phyloP scores from a whole-genome alignment of 1,140 invertebrate species.

The Cheumatopsyche charites region DNA sequence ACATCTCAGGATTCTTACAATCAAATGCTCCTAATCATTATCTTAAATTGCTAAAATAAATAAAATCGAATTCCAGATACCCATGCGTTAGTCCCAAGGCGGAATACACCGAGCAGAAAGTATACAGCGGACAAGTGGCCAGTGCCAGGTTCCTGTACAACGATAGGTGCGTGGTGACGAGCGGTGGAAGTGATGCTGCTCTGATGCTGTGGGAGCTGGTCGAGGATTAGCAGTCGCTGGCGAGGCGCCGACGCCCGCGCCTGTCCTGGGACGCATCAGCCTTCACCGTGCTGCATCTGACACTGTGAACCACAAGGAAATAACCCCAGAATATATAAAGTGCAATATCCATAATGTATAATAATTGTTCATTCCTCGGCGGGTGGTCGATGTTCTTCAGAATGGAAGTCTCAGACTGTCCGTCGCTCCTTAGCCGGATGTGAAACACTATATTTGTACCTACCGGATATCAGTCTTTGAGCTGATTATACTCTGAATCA shows the following conservation, averaged over 20 bases:
- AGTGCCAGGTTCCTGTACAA: slow-evolving; percentile 83
- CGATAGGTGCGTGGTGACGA: slow-evolving; percentile 84
- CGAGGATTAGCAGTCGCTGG: slow-evolving; percentile 68
- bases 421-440: too few species aligned
- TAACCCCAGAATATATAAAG: neutral
- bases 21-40: slow-evolving; percentile 25
- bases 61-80: slow-evolving; percentile 63
- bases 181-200: slow-evolving; percentile 89
- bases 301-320: slow-evolving; percentile 10
- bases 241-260: slow-evolving; percentile 51
- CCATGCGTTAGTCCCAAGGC: slow-evolving; percentile 83
- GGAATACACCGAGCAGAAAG: slow-evolving; percentile 85
- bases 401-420: too few species aligned
- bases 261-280: slow-evolving; percentile 55
- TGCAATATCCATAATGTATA: neutral
- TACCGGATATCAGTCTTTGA: too few species aligned
- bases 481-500: too few species aligned
- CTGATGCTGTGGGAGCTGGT: slow-evolving; percentile 92
- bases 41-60: slow-evolving; percentile 33
- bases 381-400: too few species aligned
- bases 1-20: slow-evolving; percentile 12
- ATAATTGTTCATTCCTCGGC: neutral
- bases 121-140: slow-evolving; percentile 86
- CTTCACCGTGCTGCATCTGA: slow-evolving; percentile 54
- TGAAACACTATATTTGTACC: too few species aligned